These are phyloP conservation scores for Mythimna ferrago DNA, from an alignment of 2,888 invertebrate species.

Conservation along the genomic window DNA sequence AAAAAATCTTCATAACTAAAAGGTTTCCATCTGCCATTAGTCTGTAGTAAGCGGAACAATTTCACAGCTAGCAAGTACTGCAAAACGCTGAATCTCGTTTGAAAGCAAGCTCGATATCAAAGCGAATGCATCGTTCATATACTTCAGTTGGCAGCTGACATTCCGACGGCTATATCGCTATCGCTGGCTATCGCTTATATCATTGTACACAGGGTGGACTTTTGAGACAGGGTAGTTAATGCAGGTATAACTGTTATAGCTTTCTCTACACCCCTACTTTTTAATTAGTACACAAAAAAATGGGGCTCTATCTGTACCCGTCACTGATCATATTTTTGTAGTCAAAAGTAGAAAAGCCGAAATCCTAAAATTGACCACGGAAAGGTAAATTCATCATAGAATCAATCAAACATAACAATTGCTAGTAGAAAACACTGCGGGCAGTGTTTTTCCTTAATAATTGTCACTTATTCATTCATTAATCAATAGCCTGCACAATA, in stretches of 20 bases:
- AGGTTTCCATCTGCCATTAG: constrained; percentile 26
- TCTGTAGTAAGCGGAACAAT: constrained; percentile 41
- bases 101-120: constrained; percentile 64
- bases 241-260: background rate
- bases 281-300: no score
- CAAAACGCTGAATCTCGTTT: constrained; percentile 62
- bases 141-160: constrained; percentile 59
- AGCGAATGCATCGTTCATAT: constrained; percentile 59
- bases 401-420: no score
- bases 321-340: no score
- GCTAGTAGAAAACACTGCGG: no score
- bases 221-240: background rate
- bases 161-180: constrained; percentile 29
- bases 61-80: constrained; percentile 34
- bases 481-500: no score
- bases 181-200: constrained; percentile 14
- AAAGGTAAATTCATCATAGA: no score
- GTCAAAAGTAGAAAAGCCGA: no score
- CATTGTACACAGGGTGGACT: background rate
- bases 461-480: no score
- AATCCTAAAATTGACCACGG: no score
- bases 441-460: no score
- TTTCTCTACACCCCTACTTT: no score
- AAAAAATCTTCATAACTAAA: constrained; percentile 31
- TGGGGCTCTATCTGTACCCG: no score